Base-by-base conservation (phyloP, 2,797 vertebrate species). In the Varecia variegata region DNA sequence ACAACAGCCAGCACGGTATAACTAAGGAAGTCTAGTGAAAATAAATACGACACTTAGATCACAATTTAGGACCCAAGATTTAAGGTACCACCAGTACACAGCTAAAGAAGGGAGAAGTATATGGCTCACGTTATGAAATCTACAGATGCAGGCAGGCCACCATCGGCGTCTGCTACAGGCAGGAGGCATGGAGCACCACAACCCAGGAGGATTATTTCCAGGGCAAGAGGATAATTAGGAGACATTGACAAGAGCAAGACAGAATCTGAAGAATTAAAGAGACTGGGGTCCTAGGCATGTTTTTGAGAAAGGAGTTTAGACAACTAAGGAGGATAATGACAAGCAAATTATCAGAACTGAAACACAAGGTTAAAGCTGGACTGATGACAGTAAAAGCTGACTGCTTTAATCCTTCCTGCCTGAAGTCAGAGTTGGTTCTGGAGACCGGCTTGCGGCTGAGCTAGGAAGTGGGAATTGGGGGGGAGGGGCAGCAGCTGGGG, bases 21-120 rank as follows among this genome's bases (percentile, higher is more conserved):
- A 94, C 85, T 77, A 67, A 67, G 35, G 58, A 68, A 86, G 38
- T n/a, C 2, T 25, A 58, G 32, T 0, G 40, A 74, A 93, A 94
- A 96, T 30, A 80, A 87, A 40, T 27, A 68, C 0, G 1, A 38
- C 21, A 18, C 27, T 86, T 17, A 1, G 32, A 50, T 58, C 62
- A 52, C 18, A 89, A 43, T 10, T 14, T 50, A 50, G 68, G 74
- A 65, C n/a, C 70, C n/a, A 60, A 77, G 74, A 95, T 43, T 88
- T 77, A 80, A 54, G 77, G 86, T 38, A 30, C n/a, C 60, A 38
- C 25, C n/a, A 21, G 45, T 5, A 18, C 1, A 30, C 0, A 21
- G 60, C 15, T 90, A 10, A 43, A 65, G 56, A 56, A 73, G 40
- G 20, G 38, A 45, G 62, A 79, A 67, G 47, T 17, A n/a, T 5